phyloP scores from a whole-genome alignment of 2,797 vertebrate species.

The Lates japonicus region DNA sequence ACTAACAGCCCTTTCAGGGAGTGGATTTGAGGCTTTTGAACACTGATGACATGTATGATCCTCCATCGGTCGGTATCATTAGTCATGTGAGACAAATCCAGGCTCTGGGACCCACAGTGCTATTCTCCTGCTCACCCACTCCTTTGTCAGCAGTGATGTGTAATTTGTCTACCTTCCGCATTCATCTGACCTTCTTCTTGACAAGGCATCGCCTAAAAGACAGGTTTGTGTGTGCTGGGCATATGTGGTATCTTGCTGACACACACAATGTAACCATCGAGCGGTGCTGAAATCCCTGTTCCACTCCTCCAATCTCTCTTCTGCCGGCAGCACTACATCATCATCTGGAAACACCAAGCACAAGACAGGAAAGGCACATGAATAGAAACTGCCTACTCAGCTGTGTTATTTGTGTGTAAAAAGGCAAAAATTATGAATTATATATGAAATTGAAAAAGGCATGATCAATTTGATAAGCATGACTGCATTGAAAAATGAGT shows the following conservation, averaged over 20 bases:
- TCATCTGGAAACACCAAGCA: constrained; percentile 61
- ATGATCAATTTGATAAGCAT: constrained; percentile 80
- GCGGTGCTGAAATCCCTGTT: constrained; percentile 54
- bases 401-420: constrained; percentile 48
- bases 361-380: constrained; percentile 56
- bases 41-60: constrained; percentile 76
- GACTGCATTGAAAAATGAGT: constrained; percentile 79
- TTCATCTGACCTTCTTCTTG: constrained; percentile 74
- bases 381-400: constrained; percentile 76
- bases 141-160: constrained; percentile 68
- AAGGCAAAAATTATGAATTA: constrained; percentile 59
- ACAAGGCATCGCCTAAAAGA: constrained; percentile 65
- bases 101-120: constrained; percentile 51
- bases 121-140: constrained; percentile 40
- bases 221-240: constrained; percentile 64
- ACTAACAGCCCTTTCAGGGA: constrained; percentile 66
- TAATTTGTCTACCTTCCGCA: constrained; percentile 77
- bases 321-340: constrained; percentile 68
- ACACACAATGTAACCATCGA: constrained; percentile 57
- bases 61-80: constrained; percentile 62
- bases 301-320: constrained; percentile 61
- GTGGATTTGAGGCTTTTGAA: constrained; percentile 69
- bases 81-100: constrained; percentile 77
- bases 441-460: constrained; percentile 57
- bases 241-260: constrained; percentile 73